phyloP scores from a whole-genome alignment of 2,113 vertebrate genomes.

The Dolichallabes microphthalmus region DNA sequence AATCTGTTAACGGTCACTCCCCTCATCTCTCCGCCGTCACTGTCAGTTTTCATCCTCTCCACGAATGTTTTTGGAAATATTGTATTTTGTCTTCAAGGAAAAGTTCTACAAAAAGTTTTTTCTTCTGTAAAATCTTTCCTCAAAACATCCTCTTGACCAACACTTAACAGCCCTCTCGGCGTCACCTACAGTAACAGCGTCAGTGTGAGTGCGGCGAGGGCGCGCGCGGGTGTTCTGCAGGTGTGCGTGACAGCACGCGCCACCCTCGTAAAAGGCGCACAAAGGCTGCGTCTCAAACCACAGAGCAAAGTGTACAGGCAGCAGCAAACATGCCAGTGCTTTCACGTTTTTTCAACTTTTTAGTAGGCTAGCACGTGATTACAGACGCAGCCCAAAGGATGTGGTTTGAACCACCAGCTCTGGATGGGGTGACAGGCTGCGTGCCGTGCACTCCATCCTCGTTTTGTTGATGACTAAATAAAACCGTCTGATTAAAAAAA shows the following conservation, averaged over 20 bases:
- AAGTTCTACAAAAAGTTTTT: slow-evolving; percentile 1
- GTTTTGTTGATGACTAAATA: neutral
- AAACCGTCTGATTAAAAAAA: neutral
- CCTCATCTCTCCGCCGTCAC: slow-evolving; percentile 55
- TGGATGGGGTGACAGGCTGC: neutral
- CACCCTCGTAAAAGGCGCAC: slow-evolving; percentile 19
- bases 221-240: slow-evolving; percentile 55
- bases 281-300: slow-evolving; percentile 46
- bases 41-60: slow-evolving; percentile 54
- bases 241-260: slow-evolving; percentile 59
- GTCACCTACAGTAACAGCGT: neutral
- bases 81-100: neutral
- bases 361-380: neutral
- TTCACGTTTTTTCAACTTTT: neutral
- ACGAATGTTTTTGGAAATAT: neutral
- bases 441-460: neutral
- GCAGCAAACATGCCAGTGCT: neutral
- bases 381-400: too few species aligned
- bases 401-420: neutral
- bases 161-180: neutral
- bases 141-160: neutral
- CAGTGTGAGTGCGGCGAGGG: neutral
- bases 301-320: neutral
- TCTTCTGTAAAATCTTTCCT: neutral
- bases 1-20: slow-evolving; percentile 57